These are phyloP conservation scores for Thunnus maccoyii DNA, from an alignment of 2,113 vertebrate species.

Conservation along the genomic window DNA sequence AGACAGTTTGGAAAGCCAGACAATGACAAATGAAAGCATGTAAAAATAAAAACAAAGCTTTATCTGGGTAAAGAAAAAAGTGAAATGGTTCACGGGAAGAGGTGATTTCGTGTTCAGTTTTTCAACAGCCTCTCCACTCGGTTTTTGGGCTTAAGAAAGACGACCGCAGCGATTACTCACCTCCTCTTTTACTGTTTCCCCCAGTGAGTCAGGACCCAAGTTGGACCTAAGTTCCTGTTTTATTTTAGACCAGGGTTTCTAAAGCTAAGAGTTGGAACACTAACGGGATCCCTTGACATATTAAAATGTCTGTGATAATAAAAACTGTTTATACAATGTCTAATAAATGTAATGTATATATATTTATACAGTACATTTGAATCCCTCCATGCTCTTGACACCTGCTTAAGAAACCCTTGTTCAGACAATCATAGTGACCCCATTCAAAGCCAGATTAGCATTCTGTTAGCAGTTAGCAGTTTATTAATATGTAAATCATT, in stretches of 20 bases:
- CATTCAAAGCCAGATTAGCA: too few relatives aligned
- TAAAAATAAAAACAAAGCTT: conserved; percentile 46
- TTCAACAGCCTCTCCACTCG: conserved; percentile 3
- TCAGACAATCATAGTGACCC: too few relatives aligned
- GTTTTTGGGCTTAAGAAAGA: not conserved
- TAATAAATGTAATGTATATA: too few relatives aligned
- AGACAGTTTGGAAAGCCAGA: conserved; percentile 64
- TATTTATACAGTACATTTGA: too few relatives aligned
- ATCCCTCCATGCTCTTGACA: too few relatives aligned
- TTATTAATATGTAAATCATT: too few relatives aligned
- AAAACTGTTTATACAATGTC: too few relatives aligned
- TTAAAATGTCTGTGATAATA: not conserved
- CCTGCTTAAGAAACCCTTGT: too few relatives aligned
- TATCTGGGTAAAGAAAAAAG: conserved; percentile 29
- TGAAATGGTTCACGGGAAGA: conserved; percentile 35
- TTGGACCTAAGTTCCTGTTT: not conserved
- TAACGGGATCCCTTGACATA: not conserved
- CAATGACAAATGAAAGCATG: conserved; percentile 58
- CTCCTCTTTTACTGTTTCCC: not conserved
- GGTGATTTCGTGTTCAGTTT: conserved; percentile 31
- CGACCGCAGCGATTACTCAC: not conserved
- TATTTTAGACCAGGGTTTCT: not conserved
- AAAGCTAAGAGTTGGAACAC: not conserved
- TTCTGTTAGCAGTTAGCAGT: too few relatives aligned
- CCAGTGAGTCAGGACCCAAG: not conserved